Percentiles rank a stretch among this genome's conserved stretches.
Conservation (phyloP, 2,113 vertebrate genomes). For the Takifugu flavidus region DNA sequence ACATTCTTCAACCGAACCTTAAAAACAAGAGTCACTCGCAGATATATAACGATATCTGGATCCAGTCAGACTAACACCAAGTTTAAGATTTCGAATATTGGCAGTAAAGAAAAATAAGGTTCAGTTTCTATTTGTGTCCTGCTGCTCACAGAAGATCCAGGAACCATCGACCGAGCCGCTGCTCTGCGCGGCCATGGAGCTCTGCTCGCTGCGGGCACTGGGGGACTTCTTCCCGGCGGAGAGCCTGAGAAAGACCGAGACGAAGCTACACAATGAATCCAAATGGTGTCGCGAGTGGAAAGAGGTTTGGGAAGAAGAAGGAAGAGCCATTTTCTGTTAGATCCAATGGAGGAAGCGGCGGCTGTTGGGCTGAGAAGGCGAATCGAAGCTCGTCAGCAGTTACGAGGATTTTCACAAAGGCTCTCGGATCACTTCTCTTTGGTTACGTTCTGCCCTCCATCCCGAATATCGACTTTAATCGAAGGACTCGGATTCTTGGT, state of each 20-base stretch:
- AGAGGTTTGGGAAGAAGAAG: background rate
- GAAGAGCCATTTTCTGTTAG: constrained; percentile 47
- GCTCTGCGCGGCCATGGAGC: constrained; percentile 20
- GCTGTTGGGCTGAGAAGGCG: background rate
- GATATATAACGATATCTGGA: background rate
- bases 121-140: background rate
- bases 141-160: constrained; percentile 9
- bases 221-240: constrained; percentile 47
- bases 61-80: background rate
- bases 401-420: no score
- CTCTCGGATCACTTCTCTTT: no score
- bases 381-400: no score
- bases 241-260: constrained; percentile 20
- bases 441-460: no score
- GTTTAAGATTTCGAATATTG: no score
- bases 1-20: constrained; percentile 38
- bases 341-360: background rate
- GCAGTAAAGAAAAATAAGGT: no score
- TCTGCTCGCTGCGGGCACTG: constrained; percentile 25
- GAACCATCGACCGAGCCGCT: constrained; percentile 17
- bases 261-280: background rate
- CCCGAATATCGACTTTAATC: no score
- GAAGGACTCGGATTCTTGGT: no score
- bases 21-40: background rate
- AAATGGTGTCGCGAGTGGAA: background rate